A percentile compares a stretch with the other conserved stretches of the same genome.
phyloP scores from a whole-genome alignment of 2,113 vertebrate genomes.

The Struthidea cinerea region DNA sequence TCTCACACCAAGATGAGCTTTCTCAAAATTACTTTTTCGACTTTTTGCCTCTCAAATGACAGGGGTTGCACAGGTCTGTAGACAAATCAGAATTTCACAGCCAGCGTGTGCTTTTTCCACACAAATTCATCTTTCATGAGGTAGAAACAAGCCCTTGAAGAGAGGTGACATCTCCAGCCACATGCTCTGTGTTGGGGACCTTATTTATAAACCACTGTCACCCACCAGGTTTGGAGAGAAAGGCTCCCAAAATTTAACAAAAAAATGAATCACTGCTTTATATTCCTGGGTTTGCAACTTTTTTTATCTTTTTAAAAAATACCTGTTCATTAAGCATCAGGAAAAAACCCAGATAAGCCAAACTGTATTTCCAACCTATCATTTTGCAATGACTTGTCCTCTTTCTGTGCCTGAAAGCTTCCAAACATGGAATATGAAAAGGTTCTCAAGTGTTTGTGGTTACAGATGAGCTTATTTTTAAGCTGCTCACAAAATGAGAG shows the following conservation, averaged over 20 bases:
- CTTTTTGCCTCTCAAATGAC: not conserved
- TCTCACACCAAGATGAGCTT: not conserved
- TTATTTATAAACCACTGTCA: not conserved
- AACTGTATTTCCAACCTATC: not conserved
- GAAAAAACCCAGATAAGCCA: not conserved
- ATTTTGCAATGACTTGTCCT: not conserved
- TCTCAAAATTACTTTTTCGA: not conserved
- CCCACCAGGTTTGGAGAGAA: not conserved
- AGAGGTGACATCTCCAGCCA: not conserved
- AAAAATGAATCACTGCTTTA: not conserved
- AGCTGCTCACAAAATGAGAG: not conserved
- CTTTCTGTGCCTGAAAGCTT: not conserved
- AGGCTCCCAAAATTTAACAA: not conserved
- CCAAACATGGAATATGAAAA: not conserved
- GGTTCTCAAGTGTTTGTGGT: not conserved
- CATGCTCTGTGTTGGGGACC: fast-evolving
- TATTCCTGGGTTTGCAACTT: not conserved
- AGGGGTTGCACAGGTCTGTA: not conserved
- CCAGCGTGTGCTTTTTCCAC: fast-evolving
- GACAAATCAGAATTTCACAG: not conserved
- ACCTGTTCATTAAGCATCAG: not conserved
- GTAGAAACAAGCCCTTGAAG: not conserved
- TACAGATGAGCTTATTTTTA: not conserved
- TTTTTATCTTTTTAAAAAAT: not conserved
- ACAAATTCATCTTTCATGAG: not conserved